Evolutionary conservation across 1,140 invertebrate genomes (phyloP).

Genomic region (Adelges cooleyi): DNA sequence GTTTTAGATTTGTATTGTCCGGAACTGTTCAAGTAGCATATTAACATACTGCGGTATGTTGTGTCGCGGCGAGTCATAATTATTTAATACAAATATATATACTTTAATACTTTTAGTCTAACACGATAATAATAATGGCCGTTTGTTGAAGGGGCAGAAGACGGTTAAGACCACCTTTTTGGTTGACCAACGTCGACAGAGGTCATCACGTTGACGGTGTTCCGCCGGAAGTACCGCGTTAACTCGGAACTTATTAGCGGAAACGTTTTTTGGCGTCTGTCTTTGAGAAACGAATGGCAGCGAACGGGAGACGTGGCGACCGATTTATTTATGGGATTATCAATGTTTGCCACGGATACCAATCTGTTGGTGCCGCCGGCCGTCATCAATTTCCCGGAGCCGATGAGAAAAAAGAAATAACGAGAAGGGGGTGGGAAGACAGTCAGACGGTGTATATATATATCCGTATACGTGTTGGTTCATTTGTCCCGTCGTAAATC

Average conservation of each 20-base stretch:
- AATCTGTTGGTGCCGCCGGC: neutral
- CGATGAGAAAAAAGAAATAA: neutral
- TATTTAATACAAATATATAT: too few relatives aligned
- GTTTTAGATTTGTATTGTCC: too few relatives aligned
- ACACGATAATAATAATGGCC: too few relatives aligned
- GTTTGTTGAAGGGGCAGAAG: too few relatives aligned
- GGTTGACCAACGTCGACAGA: too few relatives aligned
- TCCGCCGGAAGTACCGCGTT: neutral
- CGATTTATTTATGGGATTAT: conserved; percentile 20
- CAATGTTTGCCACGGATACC: conserved; percentile 13
- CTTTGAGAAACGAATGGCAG: neutral
- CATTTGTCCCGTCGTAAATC: conserved; percentile 7
- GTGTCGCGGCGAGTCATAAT: too few relatives aligned
- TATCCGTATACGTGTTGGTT: neutral
- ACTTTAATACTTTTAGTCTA: too few relatives aligned
- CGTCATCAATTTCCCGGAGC: conserved; percentile 20
- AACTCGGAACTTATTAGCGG: neutral
- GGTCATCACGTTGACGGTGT: too few relatives aligned
- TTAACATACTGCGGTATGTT: too few relatives aligned
- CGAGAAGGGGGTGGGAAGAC: neutral
- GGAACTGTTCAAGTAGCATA: too few relatives aligned
- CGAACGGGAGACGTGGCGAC: neutral
- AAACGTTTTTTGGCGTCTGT: neutral
- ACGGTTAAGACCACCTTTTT: too few relatives aligned
- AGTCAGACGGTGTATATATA: neutral